A percentile compares a stretch with the other conserved stretches of the same genome.
Conservation (phyloP, 2,888 invertebrate species). For the Gastrophysa polygoni region DNA sequence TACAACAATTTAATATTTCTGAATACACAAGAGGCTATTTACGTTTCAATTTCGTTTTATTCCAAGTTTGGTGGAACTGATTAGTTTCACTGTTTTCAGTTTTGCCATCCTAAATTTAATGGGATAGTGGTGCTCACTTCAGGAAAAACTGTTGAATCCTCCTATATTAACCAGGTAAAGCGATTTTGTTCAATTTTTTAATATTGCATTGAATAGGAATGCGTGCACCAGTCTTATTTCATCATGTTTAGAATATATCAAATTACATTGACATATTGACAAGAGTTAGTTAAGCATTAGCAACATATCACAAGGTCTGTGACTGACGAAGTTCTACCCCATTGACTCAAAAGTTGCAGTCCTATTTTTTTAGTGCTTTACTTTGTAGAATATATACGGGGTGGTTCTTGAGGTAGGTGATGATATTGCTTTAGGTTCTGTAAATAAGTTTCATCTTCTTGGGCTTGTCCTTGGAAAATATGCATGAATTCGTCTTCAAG, state of each 20-base stretch:
- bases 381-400: conserved; percentile 41
- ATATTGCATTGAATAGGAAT: too few species aligned
- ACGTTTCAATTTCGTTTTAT: too few species aligned
- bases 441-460: background rate
- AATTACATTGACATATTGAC: conserved; percentile 37
- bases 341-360: conserved; percentile 55
- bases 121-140: too few species aligned
- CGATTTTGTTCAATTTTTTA: too few species aligned
- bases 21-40: too few species aligned
- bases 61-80: too few species aligned
- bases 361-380: conserved; percentile 57
- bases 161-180: too few species aligned
- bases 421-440: background rate
- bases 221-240: too few species aligned
- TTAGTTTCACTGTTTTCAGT: too few species aligned
- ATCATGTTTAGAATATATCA: conserved; percentile 6
- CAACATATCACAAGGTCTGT: conserved; percentile 54
- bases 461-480: background rate
- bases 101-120: too few species aligned
- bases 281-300: conserved; percentile 52
- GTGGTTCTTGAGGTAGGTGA: background rate
- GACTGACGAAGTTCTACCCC: conserved; percentile 49
- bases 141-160: too few species aligned
- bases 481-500: background rate
- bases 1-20: too few species aligned